Evolutionary conservation across 2,797 vertebrate genomes (phyloP).

Genomic region (Danio jaintianensis): DNA sequence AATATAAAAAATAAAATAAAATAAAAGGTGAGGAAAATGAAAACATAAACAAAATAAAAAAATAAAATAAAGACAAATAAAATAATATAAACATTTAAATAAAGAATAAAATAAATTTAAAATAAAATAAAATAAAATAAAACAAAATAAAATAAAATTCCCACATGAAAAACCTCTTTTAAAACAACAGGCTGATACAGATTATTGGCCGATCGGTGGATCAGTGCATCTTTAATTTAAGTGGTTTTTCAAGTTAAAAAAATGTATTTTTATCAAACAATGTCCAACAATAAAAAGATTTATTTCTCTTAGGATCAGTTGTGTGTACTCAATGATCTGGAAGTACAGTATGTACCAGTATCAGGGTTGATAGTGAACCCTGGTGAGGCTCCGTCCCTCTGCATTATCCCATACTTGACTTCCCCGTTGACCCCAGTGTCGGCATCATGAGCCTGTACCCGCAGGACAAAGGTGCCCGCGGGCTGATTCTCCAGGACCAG

Average conservation of each 20-base stretch:
- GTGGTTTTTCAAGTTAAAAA: too few relatives aligned
- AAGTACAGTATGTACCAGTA: conserved; percentile 76
- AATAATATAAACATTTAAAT: too few relatives aligned
- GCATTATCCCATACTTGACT: conserved; percentile 90
- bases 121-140: background rate
- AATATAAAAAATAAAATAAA: too few relatives aligned
- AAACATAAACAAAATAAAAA: too few relatives aligned
- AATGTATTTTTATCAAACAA: too few relatives aligned
- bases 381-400: conserved; percentile 80
- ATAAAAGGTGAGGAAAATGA: too few relatives aligned
- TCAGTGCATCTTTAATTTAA: too few relatives aligned
- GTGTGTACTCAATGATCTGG: background rate
- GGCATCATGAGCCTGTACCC: conserved; percentile 83
- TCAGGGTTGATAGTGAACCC: conserved; percentile 84
- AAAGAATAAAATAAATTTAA: background rate
- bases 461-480: conserved; percentile 80
- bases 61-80: too few relatives aligned
- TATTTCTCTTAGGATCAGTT: background rate
- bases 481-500: conserved; percentile 88
- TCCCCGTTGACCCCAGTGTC: conserved; percentile 88
- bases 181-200: too few relatives aligned
- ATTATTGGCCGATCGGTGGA: too few relatives aligned
- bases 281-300: background rate
- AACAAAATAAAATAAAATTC: background rate
- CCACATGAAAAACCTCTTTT: background rate